Percentiles rank a stretch among this genome's conserved stretches.
Conservation (phyloP, 2,797 vertebrate genomes). For the Setipinna tenuifilis region DNA sequence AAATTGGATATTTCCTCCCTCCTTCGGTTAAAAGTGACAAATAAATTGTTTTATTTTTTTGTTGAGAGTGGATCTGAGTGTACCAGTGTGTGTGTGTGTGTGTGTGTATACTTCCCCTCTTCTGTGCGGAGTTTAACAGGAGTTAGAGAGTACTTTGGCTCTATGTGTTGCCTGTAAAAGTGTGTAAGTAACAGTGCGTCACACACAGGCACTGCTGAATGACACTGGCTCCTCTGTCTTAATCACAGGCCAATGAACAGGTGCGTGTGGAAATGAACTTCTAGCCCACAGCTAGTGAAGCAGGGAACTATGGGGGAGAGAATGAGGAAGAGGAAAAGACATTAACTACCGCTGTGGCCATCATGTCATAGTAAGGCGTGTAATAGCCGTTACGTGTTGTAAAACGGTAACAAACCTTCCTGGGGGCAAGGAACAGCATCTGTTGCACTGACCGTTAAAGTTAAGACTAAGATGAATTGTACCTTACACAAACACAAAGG, state of each 20-base stretch:
- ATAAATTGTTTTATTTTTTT: not conserved
- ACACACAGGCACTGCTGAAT: not conserved
- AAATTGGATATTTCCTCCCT: not conserved
- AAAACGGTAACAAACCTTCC: not conserved
- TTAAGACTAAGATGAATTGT: not conserved
- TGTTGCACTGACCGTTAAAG: conserved; percentile 13
- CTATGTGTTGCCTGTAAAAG: not conserved
- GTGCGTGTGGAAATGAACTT: not conserved
- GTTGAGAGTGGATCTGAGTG: not conserved
- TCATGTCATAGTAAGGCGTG: conserved; percentile 11
- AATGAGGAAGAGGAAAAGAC: conserved; percentile 1
- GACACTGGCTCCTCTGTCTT: conserved; percentile 20
- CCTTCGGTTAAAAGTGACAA: not conserved
- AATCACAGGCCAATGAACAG: not conserved
- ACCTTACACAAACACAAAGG: not conserved
- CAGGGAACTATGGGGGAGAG: not conserved
- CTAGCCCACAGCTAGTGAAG: not conserved
- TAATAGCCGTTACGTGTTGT: conserved; percentile 1
- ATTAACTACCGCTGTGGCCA: not conserved
- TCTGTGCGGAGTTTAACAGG: not conserved
- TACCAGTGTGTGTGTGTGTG: not conserved
- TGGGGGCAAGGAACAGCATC: not conserved
- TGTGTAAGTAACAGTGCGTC: not conserved
- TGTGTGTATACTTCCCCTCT: not conserved
- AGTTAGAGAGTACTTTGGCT: not conserved